Conservation (phyloP, 2,797 vertebrate species). For the Phoeniculus purpureus region DNA sequence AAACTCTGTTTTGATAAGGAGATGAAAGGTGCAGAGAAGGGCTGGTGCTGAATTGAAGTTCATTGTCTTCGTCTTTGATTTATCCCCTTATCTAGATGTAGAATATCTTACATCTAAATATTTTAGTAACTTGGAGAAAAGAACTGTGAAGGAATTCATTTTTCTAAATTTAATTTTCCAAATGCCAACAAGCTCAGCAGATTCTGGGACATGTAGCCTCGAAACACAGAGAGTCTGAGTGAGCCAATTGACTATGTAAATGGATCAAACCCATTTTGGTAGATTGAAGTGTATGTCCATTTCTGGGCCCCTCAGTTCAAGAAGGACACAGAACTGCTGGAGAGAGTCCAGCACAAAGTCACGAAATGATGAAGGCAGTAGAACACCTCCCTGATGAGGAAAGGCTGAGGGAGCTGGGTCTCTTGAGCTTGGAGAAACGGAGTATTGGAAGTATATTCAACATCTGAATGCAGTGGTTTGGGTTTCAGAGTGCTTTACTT, state of each 20-base stretch:
- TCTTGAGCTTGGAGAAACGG: too few species aligned
- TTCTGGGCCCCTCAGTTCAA: too few species aligned
- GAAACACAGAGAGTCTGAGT: conserved; percentile 10
- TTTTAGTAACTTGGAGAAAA: conserved; percentile 43
- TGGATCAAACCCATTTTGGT: not conserved
- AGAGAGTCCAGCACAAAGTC: too few species aligned
- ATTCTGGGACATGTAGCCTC: conserved; percentile 40
- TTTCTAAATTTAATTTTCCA: conserved; percentile 46
- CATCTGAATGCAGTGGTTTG: not conserved
- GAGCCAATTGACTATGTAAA: not conserved
- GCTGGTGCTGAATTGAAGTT: not conserved
- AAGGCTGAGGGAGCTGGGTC: too few species aligned
- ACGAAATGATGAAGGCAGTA: too few species aligned
- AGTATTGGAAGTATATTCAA: not conserved
- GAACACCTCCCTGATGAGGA: too few species aligned
- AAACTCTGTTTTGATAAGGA: conserved; percentile 29
- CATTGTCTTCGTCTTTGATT: conserved; percentile 50
- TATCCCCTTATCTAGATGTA: conserved; percentile 27
- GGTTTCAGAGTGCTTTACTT: not conserved
- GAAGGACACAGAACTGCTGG: too few species aligned
- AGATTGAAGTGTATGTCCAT: conserved; percentile 1
- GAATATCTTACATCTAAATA: conserved; percentile 42
- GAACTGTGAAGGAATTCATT: conserved; percentile 30
- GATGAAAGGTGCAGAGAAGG: conserved; percentile 26
- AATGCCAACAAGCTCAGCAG: conserved; percentile 39